Evolutionary conservation across 2,113 vertebrate genomes (phyloP).

Genomic region (Electrona antarctica): DNA sequence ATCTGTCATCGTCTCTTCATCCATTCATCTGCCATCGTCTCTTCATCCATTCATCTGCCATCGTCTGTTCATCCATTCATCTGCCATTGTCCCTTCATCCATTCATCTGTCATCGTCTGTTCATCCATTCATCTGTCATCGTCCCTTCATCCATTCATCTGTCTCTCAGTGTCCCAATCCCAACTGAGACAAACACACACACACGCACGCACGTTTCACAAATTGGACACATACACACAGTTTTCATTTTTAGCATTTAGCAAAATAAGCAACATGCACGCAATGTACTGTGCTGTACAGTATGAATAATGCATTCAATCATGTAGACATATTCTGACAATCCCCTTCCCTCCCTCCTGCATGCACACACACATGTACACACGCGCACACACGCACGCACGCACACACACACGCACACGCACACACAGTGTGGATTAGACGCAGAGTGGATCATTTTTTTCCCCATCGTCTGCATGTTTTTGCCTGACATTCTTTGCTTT

Average conservation of each 20-base stretch:
- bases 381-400: background rate
- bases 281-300: too few relatives aligned
- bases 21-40: too few relatives aligned
- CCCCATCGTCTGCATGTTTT: conserved; percentile 3
- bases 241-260: too few relatives aligned
- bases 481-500: conserved; percentile 41
- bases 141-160: conserved; percentile 1
- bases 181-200: conserved; percentile 4
- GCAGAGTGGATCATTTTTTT: conserved; percentile 5
- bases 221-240: background rate
- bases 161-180: conserved; percentile 34
- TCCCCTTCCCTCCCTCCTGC: too few relatives aligned
- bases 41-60: too few relatives aligned
- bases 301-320: too few relatives aligned
- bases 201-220: background rate
- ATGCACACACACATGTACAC: too few relatives aligned
- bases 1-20: too few relatives aligned
- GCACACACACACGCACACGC: background rate
- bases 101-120: too few relatives aligned
- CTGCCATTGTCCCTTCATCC: too few relatives aligned
- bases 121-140: conserved; percentile 3
- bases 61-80: too few relatives aligned
- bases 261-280: background rate
- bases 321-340: too few relatives aligned
- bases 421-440: background rate